Evolutionary conservation across 2,113 vertebrate species (phyloP), one percentile per base, ranked within the genome.

Genomic region (Onychorhynchus coronatus): DNA sequence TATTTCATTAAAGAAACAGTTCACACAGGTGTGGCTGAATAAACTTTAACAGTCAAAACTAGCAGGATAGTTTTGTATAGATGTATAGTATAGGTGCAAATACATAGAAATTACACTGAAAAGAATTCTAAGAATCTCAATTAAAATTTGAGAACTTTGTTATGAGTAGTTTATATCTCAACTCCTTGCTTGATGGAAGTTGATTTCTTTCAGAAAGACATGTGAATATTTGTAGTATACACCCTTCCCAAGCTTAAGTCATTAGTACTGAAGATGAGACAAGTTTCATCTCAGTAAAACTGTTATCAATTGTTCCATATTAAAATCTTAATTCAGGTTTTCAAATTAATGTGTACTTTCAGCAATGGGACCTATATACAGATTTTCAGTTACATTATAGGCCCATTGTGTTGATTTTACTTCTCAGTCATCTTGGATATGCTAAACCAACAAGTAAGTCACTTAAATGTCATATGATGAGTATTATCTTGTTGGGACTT

Each of bases 241-340:
- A 86, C 42, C 39, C 63, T 93, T 94, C 67, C 66, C 4, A 55
- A 89, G 24, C 5, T 25, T 77, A 73, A 62, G 42, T 44, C 82
- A 83, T 81, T 24, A 14, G 28, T 78, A 44, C 22, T 74, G 56
- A 84, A 74, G 37, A 46, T 67, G 41, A 91, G 56, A 76, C 6
- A n/a, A 88, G 59, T 72, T 97, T 97, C 96, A 52, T 28, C 50
- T n/a, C 81, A 92, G 39, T 79, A 91, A 86, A 96, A 62, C 72
- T 88, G 58, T 59, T 61, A 27, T 66, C 88, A 95, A 80, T 94
- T 97, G 61, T 91, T 96, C 82, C 31, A 30, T 80, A 77, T 65
- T 63, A 63, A 72, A 70, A 67, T 4, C 15, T 61, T 50, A 56
- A 53, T 46, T 88, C 4, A 56, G 9, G 23, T 67, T 50, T 84